Evolutionary conservation across 1,140 invertebrate species (phyloP).

Genomic region (Notospermus geniculatus): DNA sequence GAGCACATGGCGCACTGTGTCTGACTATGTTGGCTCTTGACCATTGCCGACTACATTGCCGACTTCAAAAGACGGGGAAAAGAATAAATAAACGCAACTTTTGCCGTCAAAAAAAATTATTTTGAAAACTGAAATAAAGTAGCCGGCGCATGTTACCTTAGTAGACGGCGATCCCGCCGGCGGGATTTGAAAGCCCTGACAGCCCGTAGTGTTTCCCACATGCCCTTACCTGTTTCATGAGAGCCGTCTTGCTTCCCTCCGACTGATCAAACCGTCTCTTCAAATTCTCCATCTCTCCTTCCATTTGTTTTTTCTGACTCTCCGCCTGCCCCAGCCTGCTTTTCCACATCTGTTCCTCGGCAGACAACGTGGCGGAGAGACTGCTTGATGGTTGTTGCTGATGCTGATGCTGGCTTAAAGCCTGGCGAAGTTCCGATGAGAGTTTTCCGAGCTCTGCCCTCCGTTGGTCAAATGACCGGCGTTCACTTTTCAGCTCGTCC

Average conservation of each 20-base stretch:
- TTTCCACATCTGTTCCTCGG: slow-evolving; percentile 31
- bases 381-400: slow-evolving; percentile 21
- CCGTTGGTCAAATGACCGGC: slow-evolving; percentile 11
- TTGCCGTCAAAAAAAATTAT: no score
- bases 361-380: not conserved
- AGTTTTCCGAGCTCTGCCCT: slow-evolving; percentile 24
- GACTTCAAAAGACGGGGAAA: no score
- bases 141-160: no score
- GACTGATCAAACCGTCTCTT: slow-evolving; percentile 44
- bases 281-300: slow-evolving; percentile 43
- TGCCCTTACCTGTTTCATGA: slow-evolving; percentile 38
- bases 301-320: slow-evolving; percentile 38
- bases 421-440: slow-evolving; percentile 30
- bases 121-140: no score
- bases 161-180: no score
- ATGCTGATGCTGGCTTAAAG: slow-evolving; percentile 32
- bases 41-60: no score
- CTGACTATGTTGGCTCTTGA: no score
- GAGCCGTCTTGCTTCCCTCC: slow-evolving; percentile 42
- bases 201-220: no score
- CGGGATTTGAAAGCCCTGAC: no score
- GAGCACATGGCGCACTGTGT: no score
- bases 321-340: slow-evolving; percentile 37
- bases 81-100: no score
- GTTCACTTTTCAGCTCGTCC: slow-evolving; percentile 31